phyloP scores from a whole-genome alignment of 2,888 invertebrate species.

The Melipona beecheii region DNA sequence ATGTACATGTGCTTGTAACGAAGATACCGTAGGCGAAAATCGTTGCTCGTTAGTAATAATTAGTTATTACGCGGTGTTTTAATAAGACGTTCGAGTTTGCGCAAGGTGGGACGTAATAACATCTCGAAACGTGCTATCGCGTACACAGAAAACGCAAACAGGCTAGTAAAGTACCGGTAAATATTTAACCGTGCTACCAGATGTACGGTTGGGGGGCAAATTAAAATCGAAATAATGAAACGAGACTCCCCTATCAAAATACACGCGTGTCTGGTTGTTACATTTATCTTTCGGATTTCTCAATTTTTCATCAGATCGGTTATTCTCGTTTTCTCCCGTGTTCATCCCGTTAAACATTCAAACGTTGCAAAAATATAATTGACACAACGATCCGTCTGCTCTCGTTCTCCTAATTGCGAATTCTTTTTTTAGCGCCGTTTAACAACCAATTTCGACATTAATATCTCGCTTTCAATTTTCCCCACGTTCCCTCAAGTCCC shows the following conservation, averaged over 20 bases:
- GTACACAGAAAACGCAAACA: not conserved
- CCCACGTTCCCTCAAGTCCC: not conserved
- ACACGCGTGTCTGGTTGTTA: too few species aligned
- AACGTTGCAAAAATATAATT: not conserved
- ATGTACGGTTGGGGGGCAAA: not conserved
- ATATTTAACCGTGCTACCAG: constrained; percentile 21
- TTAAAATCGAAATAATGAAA: constrained; percentile 5
- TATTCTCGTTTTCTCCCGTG: fast-evolving
- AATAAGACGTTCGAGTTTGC: constrained; percentile 1
- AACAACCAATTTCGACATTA: not conserved
- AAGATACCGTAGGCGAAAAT: not conserved
- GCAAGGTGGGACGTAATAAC: constrained; percentile 6
- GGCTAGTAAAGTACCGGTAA: constrained; percentile 13
- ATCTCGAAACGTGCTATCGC: not conserved
- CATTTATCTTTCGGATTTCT: not conserved
- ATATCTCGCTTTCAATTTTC: not conserved
- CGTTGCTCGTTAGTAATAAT: not conserved
- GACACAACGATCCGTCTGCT: not conserved
- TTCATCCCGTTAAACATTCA: not conserved
- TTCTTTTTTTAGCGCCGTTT: not conserved
- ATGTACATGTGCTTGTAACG: not conserved
- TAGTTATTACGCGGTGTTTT: not conserved
- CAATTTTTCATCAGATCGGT: not conserved
- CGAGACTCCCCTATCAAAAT: not conserved
- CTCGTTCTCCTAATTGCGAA: not conserved